Base-by-base conservation (phyloP, 2,888 invertebrate genomes). In the Aromia moschata region DNA sequence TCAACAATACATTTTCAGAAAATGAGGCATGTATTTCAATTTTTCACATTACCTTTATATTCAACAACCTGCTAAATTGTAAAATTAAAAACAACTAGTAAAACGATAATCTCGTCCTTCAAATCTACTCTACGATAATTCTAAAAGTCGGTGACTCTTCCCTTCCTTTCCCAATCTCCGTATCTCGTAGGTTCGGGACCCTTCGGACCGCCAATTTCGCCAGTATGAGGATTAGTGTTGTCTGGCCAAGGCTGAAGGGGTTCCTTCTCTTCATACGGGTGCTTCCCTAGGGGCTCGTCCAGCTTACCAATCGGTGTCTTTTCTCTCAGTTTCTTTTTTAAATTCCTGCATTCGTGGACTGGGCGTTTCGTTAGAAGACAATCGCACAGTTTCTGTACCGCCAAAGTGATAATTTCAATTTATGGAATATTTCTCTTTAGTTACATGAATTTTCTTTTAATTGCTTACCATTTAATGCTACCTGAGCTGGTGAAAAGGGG, bases 131-230 rank as follows among this genome's bases (percentile, higher is more conserved):
- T 25, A 25, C 7, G 7, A 25, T 25, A 52, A 11, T 15, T 44
- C 57, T 60, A 73, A 60, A 99, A 99, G 83, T 99, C 99, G 1
- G 93, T 86, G 33, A 96, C 96, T 77, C 98, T 85, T 60, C 99
- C 99, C 78, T 99, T 99, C 68, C 98, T 86, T 79, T 99, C 99
- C 99, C 99, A 99, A 82, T 99, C 99, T 1, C 99, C 99, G 82
- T 95, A 99, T 70, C 99, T 86, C 9, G 99, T 99, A 5, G 99
- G 99, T 83, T 99, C 99, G 0, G 98, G 99, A 3, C 99, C 99
- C 71, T 87, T 84, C 0, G 98, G 98, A 0, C 98, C 98, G 31
- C 95, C 95, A 56, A 94, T 83, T 85, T 99, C 98, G 9, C 98
- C 98, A 3, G 98, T 98, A 57, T 87, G 75, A 2, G 98, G 98